A percentile compares a stretch with the other conserved stretches of the same genome.
Evolutionary conservation across 2,888 invertebrate species (phyloP).

Genomic region (Drepanosiphum platanoidis): DNA sequence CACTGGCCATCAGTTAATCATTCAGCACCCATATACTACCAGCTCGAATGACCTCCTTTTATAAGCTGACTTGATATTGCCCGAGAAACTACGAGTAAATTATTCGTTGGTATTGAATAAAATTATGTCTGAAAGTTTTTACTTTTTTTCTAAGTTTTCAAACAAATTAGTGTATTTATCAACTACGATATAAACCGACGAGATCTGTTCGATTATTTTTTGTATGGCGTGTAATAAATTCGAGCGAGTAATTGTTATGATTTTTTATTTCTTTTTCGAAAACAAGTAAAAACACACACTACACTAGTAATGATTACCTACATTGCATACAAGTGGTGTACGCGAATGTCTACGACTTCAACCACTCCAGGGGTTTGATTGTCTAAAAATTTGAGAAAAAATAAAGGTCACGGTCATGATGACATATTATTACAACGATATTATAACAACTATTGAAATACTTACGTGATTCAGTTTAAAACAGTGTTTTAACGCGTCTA

Average conservation of each 20-base stretch:
- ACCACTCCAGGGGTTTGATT: background rate
- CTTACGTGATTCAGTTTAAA: background rate
- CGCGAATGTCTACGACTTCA: background rate
- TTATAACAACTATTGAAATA: conserved; percentile 2
- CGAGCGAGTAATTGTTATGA: background rate
- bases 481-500: background rate
- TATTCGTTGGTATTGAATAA: background rate
- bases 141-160: background rate
- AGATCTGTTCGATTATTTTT: no score
- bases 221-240: no score
- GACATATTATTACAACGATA: background rate
- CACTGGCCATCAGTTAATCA: conserved; percentile 7
- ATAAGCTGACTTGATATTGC: background rate
- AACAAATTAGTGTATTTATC: background rate
- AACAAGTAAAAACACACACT: no score
- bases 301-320: background rate
- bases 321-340: background rate
- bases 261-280: no score
- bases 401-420: background rate
- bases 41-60: conserved; percentile 13
- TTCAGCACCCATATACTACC: background rate
- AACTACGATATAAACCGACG: no score
- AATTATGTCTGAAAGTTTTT: background rate
- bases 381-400: background rate
- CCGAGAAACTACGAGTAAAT: background rate